Evolutionary conservation across 2,113 vertebrate species (phyloP), one percentile per base, ranked within the genome.

Genomic region (Halichoeres trimaculatus): DNA sequence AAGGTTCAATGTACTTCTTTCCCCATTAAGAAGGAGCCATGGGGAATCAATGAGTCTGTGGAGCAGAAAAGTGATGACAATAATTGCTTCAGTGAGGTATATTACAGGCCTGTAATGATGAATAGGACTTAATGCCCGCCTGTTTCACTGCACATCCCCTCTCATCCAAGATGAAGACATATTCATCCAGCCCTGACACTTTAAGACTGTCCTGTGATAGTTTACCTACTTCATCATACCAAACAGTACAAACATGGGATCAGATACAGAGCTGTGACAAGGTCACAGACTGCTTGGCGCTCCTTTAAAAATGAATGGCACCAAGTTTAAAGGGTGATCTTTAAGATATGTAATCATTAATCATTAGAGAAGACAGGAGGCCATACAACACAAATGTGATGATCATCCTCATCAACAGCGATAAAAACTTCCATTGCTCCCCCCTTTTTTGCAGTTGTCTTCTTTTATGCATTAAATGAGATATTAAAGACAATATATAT

Each of bases 281-380:
- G 76, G 62, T 70, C 69, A 67, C 1, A 2, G 23, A 57, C 64
- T 60, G 54, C 51, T 50, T 74, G 50, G 84, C 64, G 66, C 80
- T 84, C 78, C 80, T 74, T 8, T 70, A 74, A 77, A 60, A 83
- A 43, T 40, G 55, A 35, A 70, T n/a, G 47, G 12, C 12, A 17
- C 14, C 67, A 57, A 41, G 41, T 41, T 41, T 54, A 8, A 69
- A 59, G 8, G 22, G 16, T 60, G 24, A 14, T 56, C 51, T 43
- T 52, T 2, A 17, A 45, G 43, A 45, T 5, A 43, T 17, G 7
- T 45, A 10, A 16, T 17, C 11, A 35, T 76, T 48, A 45, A 72
- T 78, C 53, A 75, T 10, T 16, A 43, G 13, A 2, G 4, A 6
- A 40, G 79, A 70, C 54, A 61, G 36, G 38, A 0, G 10, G 36